These are phyloP conservation scores for Sphenodon punctatus DNA, from an alignment of 2,797 vertebrate genomes.

Conservation along the genomic window DNA sequence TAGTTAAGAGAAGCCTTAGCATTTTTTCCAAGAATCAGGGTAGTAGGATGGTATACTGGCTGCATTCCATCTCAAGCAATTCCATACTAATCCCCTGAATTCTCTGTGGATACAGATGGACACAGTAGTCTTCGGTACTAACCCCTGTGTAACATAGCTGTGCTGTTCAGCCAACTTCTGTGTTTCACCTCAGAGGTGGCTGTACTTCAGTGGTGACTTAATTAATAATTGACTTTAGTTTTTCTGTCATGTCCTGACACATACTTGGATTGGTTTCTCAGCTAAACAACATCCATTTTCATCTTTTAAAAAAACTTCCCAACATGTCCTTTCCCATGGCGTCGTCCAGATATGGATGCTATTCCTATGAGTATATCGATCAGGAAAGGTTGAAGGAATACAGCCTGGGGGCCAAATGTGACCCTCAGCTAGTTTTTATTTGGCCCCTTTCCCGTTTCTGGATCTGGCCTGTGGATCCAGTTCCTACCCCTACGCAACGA, in stretches of 20 bases:
- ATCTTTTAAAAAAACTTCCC: not conserved
- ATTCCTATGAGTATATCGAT: too few species aligned
- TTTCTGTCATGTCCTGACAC: not conserved
- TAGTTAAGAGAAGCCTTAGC: not conserved
- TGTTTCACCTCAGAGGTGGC: not conserved
- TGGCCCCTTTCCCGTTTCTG: too few species aligned
- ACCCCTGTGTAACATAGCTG: not conserved
- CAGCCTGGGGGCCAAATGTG: too few species aligned
- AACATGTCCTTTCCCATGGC: not conserved
- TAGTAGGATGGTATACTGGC: not conserved
- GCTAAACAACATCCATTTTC: not conserved
- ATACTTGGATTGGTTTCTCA: not conserved
- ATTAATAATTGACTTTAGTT: not conserved
- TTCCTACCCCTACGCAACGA: too few species aligned
- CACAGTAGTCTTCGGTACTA: not conserved
- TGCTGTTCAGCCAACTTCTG: not conserved
- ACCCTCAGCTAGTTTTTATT: too few species aligned
- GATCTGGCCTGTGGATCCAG: too few species aligned
- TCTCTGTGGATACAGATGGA: not conserved
- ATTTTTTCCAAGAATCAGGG: not conserved
- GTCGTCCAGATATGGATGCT: not conserved
- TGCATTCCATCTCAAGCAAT: not conserved
- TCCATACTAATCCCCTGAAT: not conserved
- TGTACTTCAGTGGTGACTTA: not conserved
- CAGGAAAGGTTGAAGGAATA: too few species aligned